Base-by-base conservation (phyloP, 2,113 vertebrate species). In the Setophaga coronata region DNA sequence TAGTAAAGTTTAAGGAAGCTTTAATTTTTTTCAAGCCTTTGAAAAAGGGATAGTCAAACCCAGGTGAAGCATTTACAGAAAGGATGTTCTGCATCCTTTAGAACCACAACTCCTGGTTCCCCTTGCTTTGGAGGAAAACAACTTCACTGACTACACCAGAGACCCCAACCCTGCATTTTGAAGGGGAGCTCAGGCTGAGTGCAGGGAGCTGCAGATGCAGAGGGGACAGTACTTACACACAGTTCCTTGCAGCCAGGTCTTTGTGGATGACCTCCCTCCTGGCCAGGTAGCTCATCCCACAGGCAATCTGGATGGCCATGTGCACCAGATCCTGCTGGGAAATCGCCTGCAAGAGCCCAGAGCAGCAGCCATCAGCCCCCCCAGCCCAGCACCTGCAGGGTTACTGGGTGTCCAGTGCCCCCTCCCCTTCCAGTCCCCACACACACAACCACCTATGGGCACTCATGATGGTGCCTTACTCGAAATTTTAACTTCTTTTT, bases 291-390 rank as follows among this genome's bases (percentile, higher is more conserved):
- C 99, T 99, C 99, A 99, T 99, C 42, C 99, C 99, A 93, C 99
- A 99, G 66, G 99, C 99, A 21, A 99, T 99, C 98, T 99, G 99
- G 96, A 99, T 99, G 51, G 99, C 99, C 99, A 99, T 99, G 82
- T 99, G 99, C 14, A 99, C 99, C 95, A 99, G 96, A 94, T 99
- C 99, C 96, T 99, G 99, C 73, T 99, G 99, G 95, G 99, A 99
- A 96, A 99, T 98, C 0, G 99, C 99, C 99, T 99, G 97, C 53
- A 86, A 82, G 67, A 96, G 86, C 70, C 97, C 54, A 94, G 81
- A 93, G 91, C 38, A 95, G 40, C 20, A n/a, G 16, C 64, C 64
- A 78, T 78, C 38, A 87, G 72, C 33, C 53, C 53, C 25, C n/a
- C 3, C 60, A 85, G 64, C 4, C 58, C 72, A 54, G 21, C 1